Base-by-base conservation (phyloP, 1,140 invertebrate genomes). In the Aradophagus sp. region DNA sequence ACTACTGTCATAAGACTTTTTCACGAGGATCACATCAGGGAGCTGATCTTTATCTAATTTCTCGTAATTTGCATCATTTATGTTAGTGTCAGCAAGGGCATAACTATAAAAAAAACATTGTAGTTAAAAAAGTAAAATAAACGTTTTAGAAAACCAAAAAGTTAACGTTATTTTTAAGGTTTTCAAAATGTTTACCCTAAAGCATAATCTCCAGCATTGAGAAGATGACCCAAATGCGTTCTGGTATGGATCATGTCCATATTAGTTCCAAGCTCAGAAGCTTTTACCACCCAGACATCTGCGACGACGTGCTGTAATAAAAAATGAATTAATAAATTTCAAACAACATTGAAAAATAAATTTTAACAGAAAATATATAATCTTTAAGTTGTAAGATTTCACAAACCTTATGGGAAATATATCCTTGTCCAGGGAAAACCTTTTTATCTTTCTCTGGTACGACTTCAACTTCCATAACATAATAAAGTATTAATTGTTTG, bases 401-500 rank as follows among this genome's bases (percentile, higher is more conserved):
- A 48, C 14, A 15, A 29, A 90, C 89, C 81, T 93, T 95, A 12
- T 88, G 88, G 1, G 95, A 97, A 56, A 97, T 88, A 26, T 88
- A 84, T 10, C 95, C 95, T 87, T 97, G 95, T 0, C 95, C 95
- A 8, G 93, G 93, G 77, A 95, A 95, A 42, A 87, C 84, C 77
- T 91, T 91, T 68, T 89, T 88, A 61, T 97, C 90, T 80, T 93
- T 91, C 26, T 94, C 90, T 65, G 87, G 86, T 2, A 98, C 91
- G 27, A 91, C 85, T 77, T 98, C 96, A 61, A 97, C 91, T 79
- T 99, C 93, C 93, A 99, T 97, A 0, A 99, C 95, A 74, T 95
- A 91, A 79, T 95, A 99, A 83, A 99, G 95, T 1, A 91, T 90
- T 36, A 99, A 84, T 77, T 97, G 94, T 82, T 96, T 98, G 0